These are phyloP conservation scores for Danio rerio DNA, from an alignment of 2,113 vertebrate species.

Conservation along the genomic window GRCz12tu NC_133181.1:6719501-6720000, in stretches of 20 bases:
- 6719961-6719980: not conserved
- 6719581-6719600: not conserved
- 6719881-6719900: not conserved
- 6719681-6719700: constrained; percentile 48
- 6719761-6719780: constrained; percentile 50
- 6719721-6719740: constrained; percentile 51
- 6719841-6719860: not conserved
- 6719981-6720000: too few species aligned
- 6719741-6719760: constrained; percentile 6
- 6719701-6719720: constrained; percentile 58
- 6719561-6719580: not conserved
- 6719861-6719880: not conserved
- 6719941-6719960: not conserved
- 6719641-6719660: constrained; percentile 28
- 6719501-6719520: too few species aligned
- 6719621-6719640: not conserved
- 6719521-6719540: not conserved
- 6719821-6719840: not conserved
- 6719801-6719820: constrained; percentile 31
- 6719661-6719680: constrained; percentile 52
- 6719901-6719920: not conserved
- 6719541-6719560: not conserved
- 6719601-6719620: not conserved
- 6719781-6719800: constrained; percentile 47
- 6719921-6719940: not conserved